Conservation (phyloP, 1,140 invertebrate species). For the Asobara japonica region DNA sequence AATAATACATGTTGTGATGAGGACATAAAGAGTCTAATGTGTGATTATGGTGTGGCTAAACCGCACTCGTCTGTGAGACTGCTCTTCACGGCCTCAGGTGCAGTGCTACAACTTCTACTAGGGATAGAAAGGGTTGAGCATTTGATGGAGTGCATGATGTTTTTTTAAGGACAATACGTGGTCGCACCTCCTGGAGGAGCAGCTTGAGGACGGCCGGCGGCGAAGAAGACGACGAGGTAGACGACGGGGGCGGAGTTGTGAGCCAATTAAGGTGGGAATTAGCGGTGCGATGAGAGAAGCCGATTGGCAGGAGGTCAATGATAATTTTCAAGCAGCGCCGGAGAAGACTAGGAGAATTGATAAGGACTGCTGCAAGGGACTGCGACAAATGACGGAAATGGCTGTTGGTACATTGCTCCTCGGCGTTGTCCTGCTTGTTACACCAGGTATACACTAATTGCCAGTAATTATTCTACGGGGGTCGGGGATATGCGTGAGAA, state of each 20-base stretch:
- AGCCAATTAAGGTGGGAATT: neutral
- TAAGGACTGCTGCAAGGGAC: constrained; percentile 53
- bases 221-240: constrained; percentile 41
- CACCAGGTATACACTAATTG: constrained; percentile 52
- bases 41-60: no score
- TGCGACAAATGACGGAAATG: constrained; percentile 58
- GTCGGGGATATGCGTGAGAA: neutral
- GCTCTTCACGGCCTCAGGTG: no score
- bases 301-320: constrained; percentile 20
- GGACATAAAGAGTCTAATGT: no score
- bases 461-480: constrained; percentile 15
- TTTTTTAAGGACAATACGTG: neutral
- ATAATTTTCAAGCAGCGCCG: constrained; percentile 37
- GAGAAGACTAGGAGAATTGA: constrained; percentile 50
- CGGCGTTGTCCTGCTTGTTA: constrained; percentile 61
- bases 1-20: no score
- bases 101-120: no score
- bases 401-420: constrained; percentile 58
- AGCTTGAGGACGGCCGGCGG: constrained; percentile 38
- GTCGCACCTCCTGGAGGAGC: neutral
- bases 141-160: no score
- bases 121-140: no score
- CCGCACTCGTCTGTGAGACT: no score
- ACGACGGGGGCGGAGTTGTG: constrained; percentile 38
- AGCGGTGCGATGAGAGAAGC: constrained; percentile 3